Evolutionary conservation across 1,140 invertebrate genomes (phyloP).

Genomic region (Apocrypta bakeri): DNA sequence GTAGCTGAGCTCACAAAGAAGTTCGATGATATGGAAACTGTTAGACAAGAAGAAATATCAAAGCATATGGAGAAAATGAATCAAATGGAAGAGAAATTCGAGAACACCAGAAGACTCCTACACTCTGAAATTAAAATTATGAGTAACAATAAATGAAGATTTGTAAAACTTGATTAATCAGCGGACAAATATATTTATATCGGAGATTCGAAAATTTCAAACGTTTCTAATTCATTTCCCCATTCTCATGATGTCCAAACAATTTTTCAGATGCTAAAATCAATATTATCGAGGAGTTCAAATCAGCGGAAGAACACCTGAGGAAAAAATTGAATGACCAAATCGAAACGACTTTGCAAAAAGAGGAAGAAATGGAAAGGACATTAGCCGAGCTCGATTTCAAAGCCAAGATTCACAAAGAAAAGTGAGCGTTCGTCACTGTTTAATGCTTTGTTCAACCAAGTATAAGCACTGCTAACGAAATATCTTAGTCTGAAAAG

Average conservation of each 20-base stretch:
- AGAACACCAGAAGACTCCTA: constrained; percentile 55
- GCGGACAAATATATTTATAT: not conserved
- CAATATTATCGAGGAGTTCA: constrained; percentile 65
- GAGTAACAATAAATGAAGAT: constrained; percentile 54
- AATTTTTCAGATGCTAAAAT: constrained; percentile 61
- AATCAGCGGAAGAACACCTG: constrained; percentile 52
- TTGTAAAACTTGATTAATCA: not conserved
- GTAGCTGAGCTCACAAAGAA: constrained; percentile 53
- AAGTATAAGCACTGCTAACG: not conserved
- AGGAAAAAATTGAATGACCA: constrained; percentile 54
- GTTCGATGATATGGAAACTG: constrained; percentile 52
- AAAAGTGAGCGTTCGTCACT: constrained; percentile 58
- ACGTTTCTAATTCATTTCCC: not conserved
- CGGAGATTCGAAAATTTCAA: not conserved
- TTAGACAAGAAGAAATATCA: constrained; percentile 50
- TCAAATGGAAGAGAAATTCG: constrained; percentile 57
- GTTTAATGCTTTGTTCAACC: not conserved
- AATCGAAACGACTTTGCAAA: constrained; percentile 49
- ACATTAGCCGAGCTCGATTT: constrained; percentile 51
- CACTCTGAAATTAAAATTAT: constrained; percentile 60
- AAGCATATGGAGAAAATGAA: constrained; percentile 55
- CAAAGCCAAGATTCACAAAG: constrained; percentile 59
- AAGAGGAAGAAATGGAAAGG: constrained; percentile 55
- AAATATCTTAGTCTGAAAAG: constrained; percentile 60
- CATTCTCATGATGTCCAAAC: not conserved